Evolutionary conservation across 2,797 vertebrate species (phyloP).

Genomic region (Falco peregrinus): DNA sequence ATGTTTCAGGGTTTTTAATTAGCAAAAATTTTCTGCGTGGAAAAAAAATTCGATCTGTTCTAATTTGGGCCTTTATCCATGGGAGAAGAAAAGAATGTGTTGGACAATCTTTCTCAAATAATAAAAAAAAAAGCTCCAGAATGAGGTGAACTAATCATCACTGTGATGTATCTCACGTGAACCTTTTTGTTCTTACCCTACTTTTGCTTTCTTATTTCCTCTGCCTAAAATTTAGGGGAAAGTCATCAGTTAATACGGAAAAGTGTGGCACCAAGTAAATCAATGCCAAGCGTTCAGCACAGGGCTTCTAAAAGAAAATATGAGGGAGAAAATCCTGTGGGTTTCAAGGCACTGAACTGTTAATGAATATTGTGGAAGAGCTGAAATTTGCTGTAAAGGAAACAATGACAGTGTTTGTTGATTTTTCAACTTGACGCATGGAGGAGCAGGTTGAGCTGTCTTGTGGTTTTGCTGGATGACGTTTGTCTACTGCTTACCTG

Average conservation of each 20-base stretch:
- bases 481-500: slow-evolving; percentile 36
- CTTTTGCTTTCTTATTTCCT: neutral
- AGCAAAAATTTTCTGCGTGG: neutral
- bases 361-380: slow-evolving; percentile 30
- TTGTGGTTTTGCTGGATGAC: slow-evolving; percentile 59
- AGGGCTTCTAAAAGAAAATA: neutral
- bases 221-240: neutral
- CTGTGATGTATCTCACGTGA: neutral
- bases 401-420: slow-evolving; percentile 18
- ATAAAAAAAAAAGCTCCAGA: neutral
- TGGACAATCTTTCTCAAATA: neutral
- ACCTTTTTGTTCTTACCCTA: neutral
- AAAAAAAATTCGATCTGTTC: neutral
- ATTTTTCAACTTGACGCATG: slow-evolving; percentile 35
- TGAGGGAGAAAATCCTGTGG: neutral
- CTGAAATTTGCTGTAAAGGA: slow-evolving; percentile 7
- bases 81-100: neutral
- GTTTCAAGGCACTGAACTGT: neutral
- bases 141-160: neutral
- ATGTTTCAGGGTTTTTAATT: neutral
- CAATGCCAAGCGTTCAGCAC: fast-evolving
- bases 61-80: neutral
- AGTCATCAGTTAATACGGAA: neutral
- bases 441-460: slow-evolving; percentile 52
- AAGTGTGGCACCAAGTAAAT: neutral